These are phyloP conservation scores for Rhinoptilus africanus DNA, from an alignment of 2,113 vertebrate species.

Conservation along the genomic window DNA sequence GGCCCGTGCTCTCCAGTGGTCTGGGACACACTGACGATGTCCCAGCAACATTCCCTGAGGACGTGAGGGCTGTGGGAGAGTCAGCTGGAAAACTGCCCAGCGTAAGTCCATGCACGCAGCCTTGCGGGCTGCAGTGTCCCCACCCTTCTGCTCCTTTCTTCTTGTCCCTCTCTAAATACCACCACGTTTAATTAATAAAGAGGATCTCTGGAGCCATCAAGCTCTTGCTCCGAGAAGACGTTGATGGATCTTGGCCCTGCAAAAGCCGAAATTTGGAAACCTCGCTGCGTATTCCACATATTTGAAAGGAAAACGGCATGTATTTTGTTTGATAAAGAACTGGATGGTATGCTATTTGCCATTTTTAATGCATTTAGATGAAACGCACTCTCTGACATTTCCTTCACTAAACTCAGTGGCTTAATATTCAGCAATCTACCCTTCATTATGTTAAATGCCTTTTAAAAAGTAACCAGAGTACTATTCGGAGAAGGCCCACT, in stretches of 20 bases:
- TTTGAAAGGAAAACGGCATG: neutral
- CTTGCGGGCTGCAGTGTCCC: rapidly evolving
- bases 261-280: neutral
- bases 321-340: conserved; percentile 6
- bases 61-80: neutral
- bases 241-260: no score
- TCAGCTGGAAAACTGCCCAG: neutral
- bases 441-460: conserved; percentile 65
- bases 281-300: rapidly evolving
- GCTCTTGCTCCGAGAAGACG: rapidly evolving
- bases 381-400: conserved; percentile 55
- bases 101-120: no score
- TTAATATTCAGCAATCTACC: conserved; percentile 59
- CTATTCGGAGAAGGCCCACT: conserved; percentile 22
- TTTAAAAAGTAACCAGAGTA: conserved; percentile 39
- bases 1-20: neutral
- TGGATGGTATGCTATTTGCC: neutral
- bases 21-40: neutral
- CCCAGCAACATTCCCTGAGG: neutral
- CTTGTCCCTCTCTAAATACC: neutral
- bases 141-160: neutral
- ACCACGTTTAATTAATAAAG: rapidly evolving
- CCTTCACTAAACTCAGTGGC: conserved; percentile 28
- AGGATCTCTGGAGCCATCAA: neutral
- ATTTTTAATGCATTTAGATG: conserved; percentile 27